Evolutionary conservation across 2,113 vertebrate species (phyloP), one percentile per base, ranked within the genome.

Genomic region (Cochlearius cochlearius): DNA sequence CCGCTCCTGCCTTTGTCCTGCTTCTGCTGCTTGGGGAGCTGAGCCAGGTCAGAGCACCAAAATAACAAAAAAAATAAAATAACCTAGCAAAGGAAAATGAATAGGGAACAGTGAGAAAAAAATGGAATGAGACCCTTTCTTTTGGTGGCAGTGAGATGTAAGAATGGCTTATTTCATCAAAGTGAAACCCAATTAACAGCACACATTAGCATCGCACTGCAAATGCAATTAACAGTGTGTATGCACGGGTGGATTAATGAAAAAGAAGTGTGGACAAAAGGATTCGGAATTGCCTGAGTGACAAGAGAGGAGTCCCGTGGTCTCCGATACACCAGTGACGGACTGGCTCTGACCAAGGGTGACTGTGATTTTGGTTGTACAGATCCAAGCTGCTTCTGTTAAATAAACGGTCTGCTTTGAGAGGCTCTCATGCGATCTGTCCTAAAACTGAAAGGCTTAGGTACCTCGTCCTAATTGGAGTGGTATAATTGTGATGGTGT

Each of bases 151-250:
- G 81, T 41, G 77, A 96, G 94, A 81, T 96, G 96, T 76, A 94
- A 96, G 77, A 90, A 96, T 50, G 87, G 58, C 45, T 94, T 93
- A 82, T 64, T 96, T 95, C 81, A 96, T 92, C 90, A 79, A 93
- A 96, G 92, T 41, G 62, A 93, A 94, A 92, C 58, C 66, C 76
- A 95, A 97, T 97, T 96, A 97, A 92, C 74, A 88, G 92, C 4
- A 25, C 66, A 56, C 58, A 96, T 92, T 92, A 96, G 77, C 87
- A 91, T 76, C 0, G 0, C 74, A 75, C 45, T 78, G 58, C 80
- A 95, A 95, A 79, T 38, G 96, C 94, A 97, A 97, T 96, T 97
- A 97, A 79, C 5, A 4, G 69, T 18, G 14, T 53, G 58, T 49
- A 94, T 58, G 90, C 90, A 88, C 11, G 5, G 92, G 81, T 92